These are phyloP conservation scores for Pterois miles DNA, from an alignment of 2,797 vertebrate species.

Conservation along the genomic window DNA sequence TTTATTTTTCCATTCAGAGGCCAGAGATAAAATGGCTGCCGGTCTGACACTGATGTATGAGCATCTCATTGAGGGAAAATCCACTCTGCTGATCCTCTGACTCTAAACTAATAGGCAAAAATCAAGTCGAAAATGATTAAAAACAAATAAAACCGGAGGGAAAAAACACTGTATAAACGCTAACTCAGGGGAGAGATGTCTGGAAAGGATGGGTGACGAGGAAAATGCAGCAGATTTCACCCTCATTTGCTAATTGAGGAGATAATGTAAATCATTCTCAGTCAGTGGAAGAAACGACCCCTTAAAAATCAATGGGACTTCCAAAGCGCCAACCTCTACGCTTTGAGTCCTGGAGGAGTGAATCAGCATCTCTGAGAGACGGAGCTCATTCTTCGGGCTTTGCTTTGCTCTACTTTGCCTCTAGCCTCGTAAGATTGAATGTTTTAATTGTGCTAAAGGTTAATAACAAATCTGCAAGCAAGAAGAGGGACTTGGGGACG, in stretches of 20 bases:
- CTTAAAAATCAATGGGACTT: slow-evolving; percentile 78
- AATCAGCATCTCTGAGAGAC: slow-evolving; percentile 64
- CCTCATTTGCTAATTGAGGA: slow-evolving; percentile 85
- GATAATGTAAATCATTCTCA: slow-evolving; percentile 82
- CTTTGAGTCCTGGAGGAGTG: slow-evolving; percentile 47
- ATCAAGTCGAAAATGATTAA: slow-evolving; percentile 69
- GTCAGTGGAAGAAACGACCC: slow-evolving; percentile 64
- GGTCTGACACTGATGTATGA: slow-evolving; percentile 76
- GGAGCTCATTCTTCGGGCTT: slow-evolving; percentile 19
- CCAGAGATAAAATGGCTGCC: slow-evolving; percentile 60
- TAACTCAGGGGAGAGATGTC: slow-evolving; percentile 47
- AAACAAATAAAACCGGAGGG: slow-evolving; percentile 45
- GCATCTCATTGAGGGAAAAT: slow-evolving; percentile 50
- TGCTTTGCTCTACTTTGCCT: slow-evolving; percentile 28
- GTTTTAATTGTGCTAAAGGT: slow-evolving; percentile 51
- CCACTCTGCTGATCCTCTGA: slow-evolving; percentile 56
- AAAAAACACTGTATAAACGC: slow-evolving; percentile 14
- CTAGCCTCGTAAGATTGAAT: slow-evolving; percentile 16
- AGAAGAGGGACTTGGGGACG: slow-evolving; percentile 14
- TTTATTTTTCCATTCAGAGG: slow-evolving; percentile 65
- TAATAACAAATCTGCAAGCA: slow-evolving; percentile 34
- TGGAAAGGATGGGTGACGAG: slow-evolving; percentile 33
- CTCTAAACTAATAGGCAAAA: slow-evolving; percentile 56
- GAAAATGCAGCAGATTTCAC: slow-evolving; percentile 54
- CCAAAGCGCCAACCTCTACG: slow-evolving; percentile 31